Base-by-base conservation (phyloP, 2,113 vertebrate species). In the Mormyrus lacerda region DNA sequence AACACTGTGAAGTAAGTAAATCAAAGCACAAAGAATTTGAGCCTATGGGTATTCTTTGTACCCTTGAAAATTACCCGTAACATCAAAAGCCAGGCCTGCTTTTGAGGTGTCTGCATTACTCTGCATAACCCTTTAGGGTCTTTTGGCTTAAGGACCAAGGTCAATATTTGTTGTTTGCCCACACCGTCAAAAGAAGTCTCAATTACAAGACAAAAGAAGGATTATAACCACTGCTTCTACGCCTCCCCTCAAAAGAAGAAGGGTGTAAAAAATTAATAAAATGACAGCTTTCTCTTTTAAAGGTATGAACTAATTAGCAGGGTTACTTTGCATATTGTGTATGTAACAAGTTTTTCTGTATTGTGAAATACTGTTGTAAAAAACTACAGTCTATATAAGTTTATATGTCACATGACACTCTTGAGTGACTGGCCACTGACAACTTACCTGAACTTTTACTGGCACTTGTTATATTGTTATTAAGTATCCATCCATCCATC, bases 61-160 rank as follows among this genome's bases (percentile, higher is more conserved):
- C 92, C 93, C 94, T 94, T 95, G 93, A 96, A 95, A 95, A 94
- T 91, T 91, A 91, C 91, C 51, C 90, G 51, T 88, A 94, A 95
- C 93, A 92, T 95, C 95, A 96, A 96, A 96, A 92, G 92, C 89
- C 83, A 91, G 85, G 92, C 89, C 88, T 90, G 93, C 89, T 88
- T 95, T 93, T 93, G 92, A 95, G 93, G 92, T 91, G 93, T 93
- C 93, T 91, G 89, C 90, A 90, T 89, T 91, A 53, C 69, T 65
- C 95, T 94, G 94, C 94, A 95, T 94, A 94, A 92, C 95, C 94
- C 95, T 96, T 94, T 91, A 95, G 95, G 95, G 93, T 92, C 93
- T 93, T 91, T 93, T 92, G 93, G 94, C 92, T 92, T 91, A 91
- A 94, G 92, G 93, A 88, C 91, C 94, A 95, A 95, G 95, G 95